These are phyloP conservation scores for Emberiza fucata DNA, from an alignment of 2,113 vertebrate species.

Conservation along the genomic window DNA sequence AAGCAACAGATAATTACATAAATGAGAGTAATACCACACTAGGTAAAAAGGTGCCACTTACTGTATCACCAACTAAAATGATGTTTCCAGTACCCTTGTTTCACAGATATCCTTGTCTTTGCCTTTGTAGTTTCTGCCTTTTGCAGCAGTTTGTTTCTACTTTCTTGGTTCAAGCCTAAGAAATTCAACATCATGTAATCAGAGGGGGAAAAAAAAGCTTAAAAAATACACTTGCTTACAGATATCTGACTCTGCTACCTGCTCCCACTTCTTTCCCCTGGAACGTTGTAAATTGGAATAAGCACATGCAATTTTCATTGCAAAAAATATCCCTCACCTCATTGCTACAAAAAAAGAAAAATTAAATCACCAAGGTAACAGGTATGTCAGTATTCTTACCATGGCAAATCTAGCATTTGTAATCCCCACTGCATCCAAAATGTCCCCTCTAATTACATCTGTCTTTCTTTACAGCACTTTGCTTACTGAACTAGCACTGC, in stretches of 20 bases:
- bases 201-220: not conserved
- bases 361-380: not conserved
- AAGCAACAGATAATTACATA: not conserved
- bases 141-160: not conserved
- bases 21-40: not conserved
- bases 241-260: not conserved
- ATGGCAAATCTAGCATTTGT: not conserved
- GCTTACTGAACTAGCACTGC: constrained; percentile 4
- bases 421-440: constrained; percentile 9
- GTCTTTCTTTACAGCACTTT: not conserved
- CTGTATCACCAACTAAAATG: not conserved
- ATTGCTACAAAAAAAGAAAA: not conserved
- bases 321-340: not conserved
- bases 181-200: not conserved
- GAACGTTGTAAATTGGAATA: not conserved
- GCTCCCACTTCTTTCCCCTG: not conserved
- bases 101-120: not conserved
- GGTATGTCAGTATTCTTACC: not conserved
- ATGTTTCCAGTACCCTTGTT: not conserved
- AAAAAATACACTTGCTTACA: not conserved
- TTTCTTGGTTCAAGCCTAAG: not conserved
- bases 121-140: not conserved
- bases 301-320: not conserved
- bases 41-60: not conserved
- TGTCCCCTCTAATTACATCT: not conserved